Base-by-base conservation (phyloP, 1,140 invertebrate species). In the Drosophila quadrilineata region DNA sequence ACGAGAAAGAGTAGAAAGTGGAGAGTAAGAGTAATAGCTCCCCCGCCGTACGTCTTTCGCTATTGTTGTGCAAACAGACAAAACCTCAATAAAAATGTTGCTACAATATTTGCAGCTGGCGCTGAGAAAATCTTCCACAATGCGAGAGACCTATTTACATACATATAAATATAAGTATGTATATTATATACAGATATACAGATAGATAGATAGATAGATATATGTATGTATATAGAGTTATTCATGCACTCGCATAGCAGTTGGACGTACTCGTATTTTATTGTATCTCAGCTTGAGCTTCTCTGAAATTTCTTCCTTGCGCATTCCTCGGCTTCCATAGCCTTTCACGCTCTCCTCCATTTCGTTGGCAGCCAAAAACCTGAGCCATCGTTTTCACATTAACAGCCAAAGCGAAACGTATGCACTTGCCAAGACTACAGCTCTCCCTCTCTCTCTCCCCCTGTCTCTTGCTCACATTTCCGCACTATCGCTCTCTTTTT, bases 41-140 rank as follows among this genome's bases (percentile, higher is more conserved):
- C 52, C 54, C 22, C 49, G 56, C 48, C 46, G 41, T 17, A 50
- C 31, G 35, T 53, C 65, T 49, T 62, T 71, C 22, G 76, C 70
- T 77, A 74, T 85, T 85, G 70, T 84, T 84, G 79, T 35, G 66
- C 79, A 84, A 82, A 82, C 77, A 85, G 59, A 82, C 73, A 84
- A 85, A 84, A 84, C 77, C 76, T 82, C 77, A 84, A 82, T 82
- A 84, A 84, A 85, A 84, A 84, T 85, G 69, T 84, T 84, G 65
- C 79, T 77, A 73, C 77, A 80, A 80, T 80, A 80, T 80, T 80
- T 80, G 75, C 76, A 80, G 76, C 76, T 80, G 65, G 74, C 71
- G 71, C 71, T 66, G 52, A 65, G 60, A 38, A 80, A 71, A 71
- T 71, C 76, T 59, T 74, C 22, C 67, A 74, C 79, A 84, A 74